Percentiles rank a stretch among this genome's conserved stretches.
These are phyloP conservation scores for Xyrichtys novacula DNA, from an alignment of 2,797 vertebrate genomes.

Conservation along the genomic window DNA sequence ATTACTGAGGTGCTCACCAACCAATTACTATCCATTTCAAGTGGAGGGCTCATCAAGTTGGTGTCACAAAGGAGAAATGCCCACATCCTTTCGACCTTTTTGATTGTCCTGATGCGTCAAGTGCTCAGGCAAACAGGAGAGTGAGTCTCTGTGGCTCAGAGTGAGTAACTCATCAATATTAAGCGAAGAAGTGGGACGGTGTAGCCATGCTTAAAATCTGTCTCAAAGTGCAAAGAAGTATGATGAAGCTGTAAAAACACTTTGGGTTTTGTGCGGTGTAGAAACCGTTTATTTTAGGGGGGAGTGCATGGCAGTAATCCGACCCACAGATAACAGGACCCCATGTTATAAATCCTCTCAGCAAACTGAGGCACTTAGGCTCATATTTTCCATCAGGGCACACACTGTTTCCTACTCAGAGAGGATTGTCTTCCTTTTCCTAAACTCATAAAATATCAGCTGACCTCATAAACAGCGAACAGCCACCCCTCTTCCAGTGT, in stretches of 20 bases:
- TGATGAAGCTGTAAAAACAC: constrained; percentile 55
- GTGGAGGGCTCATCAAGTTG: constrained; percentile 49
- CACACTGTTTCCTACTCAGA: constrained; percentile 66
- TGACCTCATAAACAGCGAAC: constrained; percentile 31
- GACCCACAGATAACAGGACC: constrained; percentile 74
- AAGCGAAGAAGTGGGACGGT: constrained; percentile 49
- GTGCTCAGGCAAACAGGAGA: constrained; percentile 58
- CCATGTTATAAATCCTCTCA: constrained; percentile 74
- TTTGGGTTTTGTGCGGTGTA: constrained; percentile 74
- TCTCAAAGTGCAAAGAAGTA: constrained; percentile 51
- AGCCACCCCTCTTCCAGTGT: constrained; percentile 42
- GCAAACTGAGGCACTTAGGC: constrained; percentile 71
- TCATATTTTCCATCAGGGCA: constrained; percentile 69
- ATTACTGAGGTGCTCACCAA: constrained; percentile 54
- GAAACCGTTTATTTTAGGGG: constrained; percentile 67
- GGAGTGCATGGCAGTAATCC: constrained; percentile 67
- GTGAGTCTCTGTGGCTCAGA: constrained; percentile 39
- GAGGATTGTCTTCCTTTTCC: constrained; percentile 44
- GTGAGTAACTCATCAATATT: constrained; percentile 57
- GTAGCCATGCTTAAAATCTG: constrained; percentile 65
- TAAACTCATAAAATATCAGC: constrained; percentile 65
- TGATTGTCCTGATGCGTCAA: constrained; percentile 58
- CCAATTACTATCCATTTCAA: constrained; percentile 72
- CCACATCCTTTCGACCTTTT: constrained; percentile 68
- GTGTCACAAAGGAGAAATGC: constrained; percentile 50